Percentiles rank a stretch among this genome's conserved stretches.
These are phyloP conservation scores for Drosophila varians DNA, from an alignment of 1,140 invertebrate species.

Conservation along the genomic window DNA sequence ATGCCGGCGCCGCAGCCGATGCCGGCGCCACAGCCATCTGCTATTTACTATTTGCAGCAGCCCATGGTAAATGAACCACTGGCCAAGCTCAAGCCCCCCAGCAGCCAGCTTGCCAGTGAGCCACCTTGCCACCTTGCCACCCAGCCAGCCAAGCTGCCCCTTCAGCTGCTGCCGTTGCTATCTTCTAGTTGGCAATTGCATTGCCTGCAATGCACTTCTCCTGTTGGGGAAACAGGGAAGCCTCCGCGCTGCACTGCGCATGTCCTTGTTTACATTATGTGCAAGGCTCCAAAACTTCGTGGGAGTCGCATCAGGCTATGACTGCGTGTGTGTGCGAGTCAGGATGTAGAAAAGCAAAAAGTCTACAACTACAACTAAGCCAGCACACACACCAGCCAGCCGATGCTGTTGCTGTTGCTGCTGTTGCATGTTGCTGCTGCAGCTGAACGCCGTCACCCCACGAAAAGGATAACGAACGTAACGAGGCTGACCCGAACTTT, in stretches of 20 bases:
- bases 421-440: slow-evolving; percentile 58
- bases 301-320: slow-evolving; percentile 16
- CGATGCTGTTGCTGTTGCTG: slow-evolving; percentile 14
- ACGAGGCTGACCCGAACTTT: slow-evolving; percentile 17
- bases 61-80: slow-evolving; percentile 40
- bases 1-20: slow-evolving; percentile 1
- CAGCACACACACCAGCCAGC: slow-evolving; percentile 28
- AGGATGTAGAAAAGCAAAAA: slow-evolving; percentile 76
- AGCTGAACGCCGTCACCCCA: slow-evolving; percentile 57
- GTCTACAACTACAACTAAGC: slow-evolving; percentile 78
- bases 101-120: slow-evolving; percentile 2
- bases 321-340: slow-evolving; percentile 25
- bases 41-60: slow-evolving; percentile 43
- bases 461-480: slow-evolving; percentile 4
- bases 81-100: background rate
- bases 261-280: slow-evolving; percentile 80
- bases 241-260: slow-evolving; percentile 56
- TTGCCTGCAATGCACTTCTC: slow-evolving; percentile 73
- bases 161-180: slow-evolving; percentile 40
- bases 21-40: slow-evolving; percentile 29
- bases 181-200: slow-evolving; percentile 80
- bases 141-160: slow-evolving; percentile 12
- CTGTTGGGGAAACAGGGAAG: slow-evolving; percentile 64
- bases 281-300: slow-evolving; percentile 54
- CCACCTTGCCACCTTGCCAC: background rate